Evolutionary conservation across 2,888 invertebrate species (phyloP).

Genomic region (Sphaerophoria taeniata): DNA sequence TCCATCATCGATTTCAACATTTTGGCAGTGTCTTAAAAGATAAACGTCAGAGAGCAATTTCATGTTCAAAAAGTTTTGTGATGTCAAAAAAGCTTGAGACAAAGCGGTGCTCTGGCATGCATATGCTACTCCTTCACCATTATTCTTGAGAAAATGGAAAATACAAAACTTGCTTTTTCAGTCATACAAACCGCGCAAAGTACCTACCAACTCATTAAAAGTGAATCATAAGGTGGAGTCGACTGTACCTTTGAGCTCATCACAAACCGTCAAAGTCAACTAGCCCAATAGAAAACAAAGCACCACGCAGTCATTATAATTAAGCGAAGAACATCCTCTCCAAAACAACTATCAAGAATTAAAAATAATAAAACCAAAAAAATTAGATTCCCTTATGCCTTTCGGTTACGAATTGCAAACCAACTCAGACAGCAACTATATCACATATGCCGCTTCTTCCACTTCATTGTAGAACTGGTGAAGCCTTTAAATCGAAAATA

Average conservation of each 20-base stretch:
- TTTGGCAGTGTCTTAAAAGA: too few relatives aligned
- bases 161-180: too few relatives aligned
- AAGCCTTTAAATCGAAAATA: slow-evolving; percentile 1
- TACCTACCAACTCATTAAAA: too few relatives aligned
- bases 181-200: too few relatives aligned
- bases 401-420: slow-evolving; percentile 49
- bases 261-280: slow-evolving; percentile 57
- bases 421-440: slow-evolving; percentile 35
- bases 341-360: slow-evolving; percentile 8
- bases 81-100: too few relatives aligned
- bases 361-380: not conserved
- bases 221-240: not conserved
- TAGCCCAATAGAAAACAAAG: slow-evolving; percentile 51
- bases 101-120: too few relatives aligned
- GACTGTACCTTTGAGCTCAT: not conserved
- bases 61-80: too few relatives aligned
- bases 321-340: slow-evolving; percentile 66
- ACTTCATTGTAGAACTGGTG: not conserved
- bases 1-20: too few relatives aligned
- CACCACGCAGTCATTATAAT: slow-evolving; percentile 71
- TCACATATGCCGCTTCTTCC: slow-evolving; percentile 62
- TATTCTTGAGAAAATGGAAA: too few relatives aligned
- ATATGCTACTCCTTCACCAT: too few relatives aligned
- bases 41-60: too few relatives aligned
- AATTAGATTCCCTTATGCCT: slow-evolving; percentile 65